phyloP scores from a whole-genome alignment of 2,113 vertebrate genomes.

The Brachyhypopomus occidentalis region DNA sequence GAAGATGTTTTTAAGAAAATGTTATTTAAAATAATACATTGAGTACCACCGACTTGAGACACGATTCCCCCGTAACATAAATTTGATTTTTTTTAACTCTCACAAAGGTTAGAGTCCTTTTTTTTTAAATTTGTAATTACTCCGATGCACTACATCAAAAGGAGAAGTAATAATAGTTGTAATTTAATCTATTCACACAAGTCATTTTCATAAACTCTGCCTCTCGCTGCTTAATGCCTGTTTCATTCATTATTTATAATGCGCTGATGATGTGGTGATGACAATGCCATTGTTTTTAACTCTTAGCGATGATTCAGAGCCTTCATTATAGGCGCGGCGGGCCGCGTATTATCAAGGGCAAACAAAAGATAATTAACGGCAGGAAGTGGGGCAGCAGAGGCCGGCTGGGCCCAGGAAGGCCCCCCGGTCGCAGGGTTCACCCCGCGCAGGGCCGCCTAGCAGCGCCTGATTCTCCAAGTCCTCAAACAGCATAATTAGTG shows the following conservation, averaged over 20 bases:
- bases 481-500: constrained; percentile 77
- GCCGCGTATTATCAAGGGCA: constrained; percentile 94
- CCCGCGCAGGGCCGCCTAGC: constrained; percentile 73
- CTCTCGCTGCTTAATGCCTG: constrained; percentile 86
- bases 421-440: constrained; percentile 71
- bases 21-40: constrained; percentile 88
- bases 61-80: constrained; percentile 79
- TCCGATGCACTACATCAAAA: constrained; percentile 96
- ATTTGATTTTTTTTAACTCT: constrained; percentile 76
- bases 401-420: constrained; percentile 63
- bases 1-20: constrained; percentile 75
- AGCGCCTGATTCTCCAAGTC: constrained; percentile 65
- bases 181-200: constrained; percentile 98
- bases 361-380: constrained; percentile 99
- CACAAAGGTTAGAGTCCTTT: constrained; percentile 80
- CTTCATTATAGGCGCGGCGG: constrained; percentile 90
- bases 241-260: constrained; percentile 98
- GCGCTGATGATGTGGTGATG: constrained; percentile 95
- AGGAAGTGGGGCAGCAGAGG: constrained; percentile 72
- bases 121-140: constrained; percentile 88
- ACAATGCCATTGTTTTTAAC: constrained; percentile 93
- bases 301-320: constrained; percentile 89
- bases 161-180: constrained; percentile 95
- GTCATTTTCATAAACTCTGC: constrained; percentile 95
- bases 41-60: constrained; percentile 81